Evolutionary conservation across 2,888 invertebrate genomes (phyloP).

Genomic region (Cephus pygmeus): DNA sequence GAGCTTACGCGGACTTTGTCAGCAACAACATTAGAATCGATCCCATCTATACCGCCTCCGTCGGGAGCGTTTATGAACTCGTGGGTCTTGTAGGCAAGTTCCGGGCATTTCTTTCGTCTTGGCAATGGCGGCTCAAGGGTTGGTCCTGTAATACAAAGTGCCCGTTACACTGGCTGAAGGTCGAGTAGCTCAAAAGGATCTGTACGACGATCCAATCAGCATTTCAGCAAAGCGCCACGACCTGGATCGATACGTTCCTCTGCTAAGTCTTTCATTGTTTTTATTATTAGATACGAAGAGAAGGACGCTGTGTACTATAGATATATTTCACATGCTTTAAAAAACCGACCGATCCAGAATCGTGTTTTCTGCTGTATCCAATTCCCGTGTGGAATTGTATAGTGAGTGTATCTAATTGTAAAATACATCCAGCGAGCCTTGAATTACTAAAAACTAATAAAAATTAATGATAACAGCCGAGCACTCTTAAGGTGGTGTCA

Average conservation of each 20-base stretch:
- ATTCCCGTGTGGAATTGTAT: neutral
- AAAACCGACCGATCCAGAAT: neutral
- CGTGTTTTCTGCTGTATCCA: neutral
- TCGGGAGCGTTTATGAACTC: constrained; percentile 79
- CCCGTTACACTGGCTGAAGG: constrained; percentile 10
- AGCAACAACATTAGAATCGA: constrained; percentile 70
- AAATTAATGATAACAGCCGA: neutral
- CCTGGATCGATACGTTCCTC: neutral
- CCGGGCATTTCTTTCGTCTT: constrained; percentile 89
- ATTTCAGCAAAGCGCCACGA: neutral
- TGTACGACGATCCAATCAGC: constrained; percentile 12
- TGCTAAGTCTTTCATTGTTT: neutral
- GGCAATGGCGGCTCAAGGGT: constrained; percentile 86
- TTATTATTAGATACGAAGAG: neutral
- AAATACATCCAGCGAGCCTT: neutral
- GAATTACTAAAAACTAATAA: neutral
- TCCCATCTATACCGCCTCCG: constrained; percentile 69
- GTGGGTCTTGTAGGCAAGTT: constrained; percentile 87
- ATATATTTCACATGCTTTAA: neutral
- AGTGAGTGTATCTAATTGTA: neutral
- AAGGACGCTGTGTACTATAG: neutral
- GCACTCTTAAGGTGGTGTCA: neutral
- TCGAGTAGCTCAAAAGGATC: constrained; percentile 24
- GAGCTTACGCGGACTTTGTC: constrained; percentile 75
- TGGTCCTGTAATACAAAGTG: constrained; percentile 57